phyloP scores from a whole-genome alignment of 2,113 vertebrate species.

The Barnardius zonarius region DNA sequence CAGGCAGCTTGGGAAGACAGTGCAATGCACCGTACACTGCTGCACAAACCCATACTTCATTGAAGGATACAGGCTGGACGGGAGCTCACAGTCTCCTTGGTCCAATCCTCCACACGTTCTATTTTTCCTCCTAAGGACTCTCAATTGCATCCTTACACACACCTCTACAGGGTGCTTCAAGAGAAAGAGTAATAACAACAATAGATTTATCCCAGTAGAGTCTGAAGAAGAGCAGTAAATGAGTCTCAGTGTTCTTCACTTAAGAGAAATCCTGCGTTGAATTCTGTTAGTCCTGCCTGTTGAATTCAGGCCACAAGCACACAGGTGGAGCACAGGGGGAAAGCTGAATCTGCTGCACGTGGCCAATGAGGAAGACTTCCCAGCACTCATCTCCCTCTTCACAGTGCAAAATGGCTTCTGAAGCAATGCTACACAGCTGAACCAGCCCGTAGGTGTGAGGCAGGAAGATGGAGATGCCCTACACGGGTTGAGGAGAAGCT shows the following conservation, averaged over 20 bases:
- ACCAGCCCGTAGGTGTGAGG: fast-evolving
- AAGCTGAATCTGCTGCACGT: not conserved
- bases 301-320: not conserved
- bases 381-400: not conserved
- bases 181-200: not conserved
- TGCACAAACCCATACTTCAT: not conserved
- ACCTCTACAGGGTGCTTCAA: not conserved
- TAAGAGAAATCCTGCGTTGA: not conserved
- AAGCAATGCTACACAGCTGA: not conserved
- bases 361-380: not conserved
- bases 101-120: not conserved
- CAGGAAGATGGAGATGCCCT: not conserved
- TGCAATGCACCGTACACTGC: not conserved
- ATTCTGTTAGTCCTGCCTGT: not conserved
- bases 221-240: not conserved
- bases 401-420: fast-evolving
- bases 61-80: fast-evolving
- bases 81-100: not conserved
- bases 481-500: not conserved
- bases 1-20: not conserved
- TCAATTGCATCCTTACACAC: not conserved
- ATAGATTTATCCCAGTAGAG: not conserved
- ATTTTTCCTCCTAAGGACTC: not conserved
- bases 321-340: not conserved
- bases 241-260: not conserved